Evolutionary conservation across 2,888 invertebrate species (phyloP), one percentile per base, ranked within the genome.

Genomic region (Troides helena): DNA sequence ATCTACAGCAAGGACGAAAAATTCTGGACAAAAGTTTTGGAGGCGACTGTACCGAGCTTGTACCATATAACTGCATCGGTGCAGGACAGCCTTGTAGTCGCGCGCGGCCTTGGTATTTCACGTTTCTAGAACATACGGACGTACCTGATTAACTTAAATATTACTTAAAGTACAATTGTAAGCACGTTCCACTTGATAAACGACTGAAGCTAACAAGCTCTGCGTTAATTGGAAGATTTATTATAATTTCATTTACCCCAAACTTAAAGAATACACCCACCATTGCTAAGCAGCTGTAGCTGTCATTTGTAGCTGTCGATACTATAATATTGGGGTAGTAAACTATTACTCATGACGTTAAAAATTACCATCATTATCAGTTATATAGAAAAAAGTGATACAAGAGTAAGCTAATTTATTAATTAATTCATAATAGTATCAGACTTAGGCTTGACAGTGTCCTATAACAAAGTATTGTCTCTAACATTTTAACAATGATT

Each of bases 121-220:
- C 62, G 57, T 64, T 70, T 70, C 70, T 70, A 67, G 70, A 70
- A 70, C 67, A 67, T 70, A 65, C 70, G 70, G 70, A 70, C 67
- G 67, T 56, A 61, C 36, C 56, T 65, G 67, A 64, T 70, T 69
- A 56, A 65, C 30, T 65, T 69, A 69, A 61, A 62, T 65, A 65
- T 18, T 14, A 62, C 61, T 57, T 14, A 10, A 23, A 60, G 25
- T 69, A 39, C 59, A 64, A 50, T 59, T 60, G 30, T 60, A 36
- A 53, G 60, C 60, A 61, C 21, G 50, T 53, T 53, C 30, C 30
- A 25, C 58, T 23, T 65, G 59, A 63, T 63, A 46, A 63, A 59
- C 25, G 3, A n/a, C 30, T 30, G 0, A 39, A 53, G 59, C 59
- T 64, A 23, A 59, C 46, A 58, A 68, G 43, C 43, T 57, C 23